Percentiles rank a stretch among this genome's conserved stretches.
Evolutionary conservation across 1,140 invertebrate species (phyloP).

Genomic region (Agrilus planipennis): DNA sequence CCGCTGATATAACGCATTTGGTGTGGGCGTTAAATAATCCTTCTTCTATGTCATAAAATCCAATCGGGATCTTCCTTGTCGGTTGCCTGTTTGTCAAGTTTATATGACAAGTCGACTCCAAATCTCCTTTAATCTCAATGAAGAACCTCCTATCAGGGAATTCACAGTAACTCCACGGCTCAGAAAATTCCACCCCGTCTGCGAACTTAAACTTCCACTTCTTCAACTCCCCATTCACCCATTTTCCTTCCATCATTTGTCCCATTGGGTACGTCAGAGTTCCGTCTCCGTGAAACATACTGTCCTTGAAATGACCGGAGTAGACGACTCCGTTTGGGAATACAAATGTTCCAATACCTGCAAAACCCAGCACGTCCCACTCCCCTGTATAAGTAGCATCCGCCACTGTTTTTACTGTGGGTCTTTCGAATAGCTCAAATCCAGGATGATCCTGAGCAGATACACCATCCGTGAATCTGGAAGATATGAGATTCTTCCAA

Average conservation of each 20-base stretch:
- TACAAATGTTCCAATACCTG: too few species aligned
- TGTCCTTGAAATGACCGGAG: too few species aligned
- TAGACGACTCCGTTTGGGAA: too few species aligned
- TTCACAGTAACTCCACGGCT: slow-evolving; percentile 30
- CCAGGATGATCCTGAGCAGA: too few species aligned
- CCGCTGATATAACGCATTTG: slow-evolving; percentile 13
- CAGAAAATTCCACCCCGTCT: slow-evolving; percentile 28
- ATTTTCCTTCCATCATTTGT: slow-evolving; percentile 28
- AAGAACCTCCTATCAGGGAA: slow-evolving; percentile 27
- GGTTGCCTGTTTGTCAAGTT: slow-evolving; percentile 18
- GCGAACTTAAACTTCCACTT: slow-evolving; percentile 26
- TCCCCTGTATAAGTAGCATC: too few species aligned
- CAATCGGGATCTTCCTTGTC: slow-evolving; percentile 24
- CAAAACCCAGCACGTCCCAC: too few species aligned
- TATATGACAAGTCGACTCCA: too few species aligned
- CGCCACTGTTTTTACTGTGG: too few species aligned
- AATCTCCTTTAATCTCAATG: too few species aligned
- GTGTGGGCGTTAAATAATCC: slow-evolving; percentile 34
- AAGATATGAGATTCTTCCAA: too few species aligned
- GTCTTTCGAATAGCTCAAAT: too few species aligned
- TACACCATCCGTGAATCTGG: too few species aligned
- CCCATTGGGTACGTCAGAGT: slow-evolving; percentile 30
- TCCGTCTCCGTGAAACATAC: slow-evolving; percentile 34
- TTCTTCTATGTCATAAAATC: slow-evolving; percentile 33
- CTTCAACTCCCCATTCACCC: slow-evolving; percentile 26